Base-by-base conservation (phyloP, 2,888 invertebrate genomes). In the Diaprepes abbreviatus region DNA sequence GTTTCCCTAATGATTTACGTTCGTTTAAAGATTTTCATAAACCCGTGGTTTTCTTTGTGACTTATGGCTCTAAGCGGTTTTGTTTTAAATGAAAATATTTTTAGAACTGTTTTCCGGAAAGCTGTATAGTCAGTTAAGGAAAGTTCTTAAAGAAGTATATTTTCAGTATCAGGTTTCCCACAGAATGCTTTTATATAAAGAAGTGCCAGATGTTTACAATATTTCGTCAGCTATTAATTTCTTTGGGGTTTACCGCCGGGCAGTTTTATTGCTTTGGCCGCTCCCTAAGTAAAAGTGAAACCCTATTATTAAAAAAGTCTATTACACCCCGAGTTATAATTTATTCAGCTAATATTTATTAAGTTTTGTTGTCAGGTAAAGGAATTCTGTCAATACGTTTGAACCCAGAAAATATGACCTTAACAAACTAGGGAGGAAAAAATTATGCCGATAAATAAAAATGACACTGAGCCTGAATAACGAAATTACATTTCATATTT, bases 151-250 rank as follows among this genome's bases (percentile, higher is more conserved):
- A n/a, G n/a, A n/a, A 21, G 2, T 43, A 17, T 43, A 9, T 16
- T 40, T 16, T 6, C 36, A 14, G 14, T 38, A 43, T 45, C 45
- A 21, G 45, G 24, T 24, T 45, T 45, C 45, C 7, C 45, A 45
- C 24, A 45, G 12, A 12, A 21, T 45, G 3, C 9, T 12, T 45
- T n/a, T 45, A 45, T 12, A 38, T 12, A 24, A 45, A 24, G 24
- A 24, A 45, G 45, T 12, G 43, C 45, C 45, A 45, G 45, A 45
- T 45, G 45, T 45, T 24, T 45, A 45, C 45, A 24, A 45, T 40
- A 40, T 45, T 21, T 45, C 12, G 21, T 45, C 21, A 45, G 21
- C 45, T 45, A n/a, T 5, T 43, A 43, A 24, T 45, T 21, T 12
- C 24, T 24, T 45, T 45, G 45, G 21, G 24, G 24, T n/a, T 43